Conservation (phyloP, 2,888 invertebrate genomes). For the Choreutis nemorana region DNA sequence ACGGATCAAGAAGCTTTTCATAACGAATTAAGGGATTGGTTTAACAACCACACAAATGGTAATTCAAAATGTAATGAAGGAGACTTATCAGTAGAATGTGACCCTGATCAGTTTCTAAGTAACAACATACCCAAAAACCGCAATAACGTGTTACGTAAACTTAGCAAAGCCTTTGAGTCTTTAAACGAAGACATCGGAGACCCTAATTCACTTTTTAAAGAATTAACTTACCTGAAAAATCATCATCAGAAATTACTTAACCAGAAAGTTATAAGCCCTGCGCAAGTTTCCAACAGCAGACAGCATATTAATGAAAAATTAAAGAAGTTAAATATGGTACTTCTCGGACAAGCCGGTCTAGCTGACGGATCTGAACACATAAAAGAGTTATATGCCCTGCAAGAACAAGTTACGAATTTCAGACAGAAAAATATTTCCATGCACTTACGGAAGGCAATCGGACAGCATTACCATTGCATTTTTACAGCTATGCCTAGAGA, state of each 20-base stretch:
- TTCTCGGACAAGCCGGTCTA: conserved; percentile 68
- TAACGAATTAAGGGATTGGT: conserved; percentile 46
- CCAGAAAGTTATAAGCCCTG: conserved; percentile 35
- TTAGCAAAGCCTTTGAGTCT: conserved; percentile 36
- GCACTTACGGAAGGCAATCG: conserved; percentile 53
- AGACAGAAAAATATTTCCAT: conserved; percentile 32
- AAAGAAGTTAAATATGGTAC: conserved; percentile 63
- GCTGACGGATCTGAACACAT: conserved; percentile 55
- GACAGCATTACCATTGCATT: conserved; percentile 55
- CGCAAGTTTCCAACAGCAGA: conserved; percentile 30
- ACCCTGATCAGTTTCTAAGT: conserved; percentile 1
- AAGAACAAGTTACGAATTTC: conserved; percentile 31
- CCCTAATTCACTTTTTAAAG: conserved; percentile 45
- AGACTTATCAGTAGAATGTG: conserved; percentile 7
- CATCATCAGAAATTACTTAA: conserved; percentile 43
- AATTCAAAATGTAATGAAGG: conserved; percentile 14
- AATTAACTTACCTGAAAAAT: conserved; percentile 45
- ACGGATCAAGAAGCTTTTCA: conserved; percentile 62
- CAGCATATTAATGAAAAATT: conserved; percentile 47
- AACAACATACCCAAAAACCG: conserved; percentile 40
- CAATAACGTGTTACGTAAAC: conserved; percentile 27
- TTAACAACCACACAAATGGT: conserved; percentile 13
- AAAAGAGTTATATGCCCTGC: conserved; percentile 37
- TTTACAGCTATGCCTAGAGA: conserved; percentile 49
- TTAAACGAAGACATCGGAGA: conserved; percentile 57